These are phyloP conservation scores for Herpetotheres cachinnans DNA, from an alignment of 2,113 vertebrate genomes.

Conservation along the genomic window DNA sequence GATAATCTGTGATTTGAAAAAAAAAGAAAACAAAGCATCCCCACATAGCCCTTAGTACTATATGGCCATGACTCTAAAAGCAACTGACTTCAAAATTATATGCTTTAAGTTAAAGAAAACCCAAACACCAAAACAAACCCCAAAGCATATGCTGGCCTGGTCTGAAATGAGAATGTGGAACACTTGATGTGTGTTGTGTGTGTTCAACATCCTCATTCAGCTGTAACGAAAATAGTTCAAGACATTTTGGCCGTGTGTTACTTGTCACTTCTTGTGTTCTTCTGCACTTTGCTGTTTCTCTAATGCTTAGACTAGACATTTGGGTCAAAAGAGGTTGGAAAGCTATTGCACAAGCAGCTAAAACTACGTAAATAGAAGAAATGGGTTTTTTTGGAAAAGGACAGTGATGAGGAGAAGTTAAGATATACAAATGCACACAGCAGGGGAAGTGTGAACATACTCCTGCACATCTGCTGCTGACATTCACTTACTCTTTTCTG, in stretches of 20 bases:
- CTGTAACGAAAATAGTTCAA: background rate
- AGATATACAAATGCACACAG: fast-evolving
- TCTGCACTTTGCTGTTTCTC: background rate
- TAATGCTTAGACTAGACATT: background rate
- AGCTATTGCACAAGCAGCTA: background rate
- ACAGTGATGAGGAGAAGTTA: background rate
- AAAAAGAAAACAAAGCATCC: background rate
- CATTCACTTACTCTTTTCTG: background rate
- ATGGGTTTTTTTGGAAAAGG: background rate
- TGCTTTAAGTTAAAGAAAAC: background rate
- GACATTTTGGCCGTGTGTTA: fast-evolving
- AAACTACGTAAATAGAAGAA: background rate
- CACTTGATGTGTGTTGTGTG: fast-evolving
- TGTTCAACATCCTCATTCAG: background rate
- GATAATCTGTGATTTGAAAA: background rate
- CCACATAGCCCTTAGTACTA: fast-evolving
- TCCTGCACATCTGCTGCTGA: background rate
- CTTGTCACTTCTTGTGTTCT: background rate
- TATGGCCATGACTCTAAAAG: background rate
- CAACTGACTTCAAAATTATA: background rate
- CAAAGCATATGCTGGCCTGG: fast-evolving
- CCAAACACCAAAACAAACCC: background rate
- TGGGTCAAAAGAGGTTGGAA: background rate
- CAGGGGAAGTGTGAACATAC: background rate
- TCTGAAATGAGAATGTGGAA: background rate